Conservation (phyloP, 2,888 invertebrate genomes). For the Eristalis pertinax region DNA sequence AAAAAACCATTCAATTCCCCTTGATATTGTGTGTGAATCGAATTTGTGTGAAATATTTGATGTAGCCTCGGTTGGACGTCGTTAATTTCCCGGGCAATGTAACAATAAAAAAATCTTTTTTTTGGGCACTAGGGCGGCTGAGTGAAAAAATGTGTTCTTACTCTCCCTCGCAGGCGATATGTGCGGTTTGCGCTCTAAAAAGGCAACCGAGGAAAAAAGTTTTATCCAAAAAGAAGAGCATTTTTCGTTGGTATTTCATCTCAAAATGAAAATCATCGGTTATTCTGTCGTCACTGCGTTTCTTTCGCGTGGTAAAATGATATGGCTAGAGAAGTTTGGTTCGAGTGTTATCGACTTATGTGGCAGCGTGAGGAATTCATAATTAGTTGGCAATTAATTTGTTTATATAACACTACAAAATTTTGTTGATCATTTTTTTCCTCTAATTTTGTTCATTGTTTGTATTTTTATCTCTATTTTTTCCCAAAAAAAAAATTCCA, state of each 20-base stretch:
- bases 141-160: slow-evolving; percentile 70
- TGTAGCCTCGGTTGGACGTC: slow-evolving; percentile 11
- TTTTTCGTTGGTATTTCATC: slow-evolving; percentile 1
- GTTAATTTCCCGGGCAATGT: slow-evolving; percentile 49
- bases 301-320: slow-evolving; percentile 41
- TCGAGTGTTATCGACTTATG: slow-evolving; percentile 53
- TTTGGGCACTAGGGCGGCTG: slow-evolving; percentile 61
- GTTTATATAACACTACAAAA: slow-evolving; percentile 63
- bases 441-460: slow-evolving; percentile 7
- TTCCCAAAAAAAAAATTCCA: slow-evolving; percentile 20
- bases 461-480: slow-evolving; percentile 5
- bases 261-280: slow-evolving; percentile 12
- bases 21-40: slow-evolving; percentile 18
- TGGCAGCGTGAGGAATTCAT: slow-evolving; percentile 60
- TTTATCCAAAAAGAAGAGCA: slow-evolving; percentile 25
- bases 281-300: slow-evolving; percentile 6
- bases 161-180: slow-evolving; percentile 46
- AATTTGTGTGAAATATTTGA: slow-evolving; percentile 46
- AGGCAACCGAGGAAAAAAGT: slow-evolving; percentile 18
- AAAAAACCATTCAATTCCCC: slow-evolving; percentile 19
- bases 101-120: slow-evolving; percentile 43
- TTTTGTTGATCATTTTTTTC: background rate
- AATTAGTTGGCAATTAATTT: slow-evolving; percentile 60
- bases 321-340: slow-evolving; percentile 25
- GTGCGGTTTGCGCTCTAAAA: slow-evolving; percentile 60